Evolutionary conservation across 2,888 invertebrate genomes (phyloP).

Genomic region (Pseudococcus viburni): DNA sequence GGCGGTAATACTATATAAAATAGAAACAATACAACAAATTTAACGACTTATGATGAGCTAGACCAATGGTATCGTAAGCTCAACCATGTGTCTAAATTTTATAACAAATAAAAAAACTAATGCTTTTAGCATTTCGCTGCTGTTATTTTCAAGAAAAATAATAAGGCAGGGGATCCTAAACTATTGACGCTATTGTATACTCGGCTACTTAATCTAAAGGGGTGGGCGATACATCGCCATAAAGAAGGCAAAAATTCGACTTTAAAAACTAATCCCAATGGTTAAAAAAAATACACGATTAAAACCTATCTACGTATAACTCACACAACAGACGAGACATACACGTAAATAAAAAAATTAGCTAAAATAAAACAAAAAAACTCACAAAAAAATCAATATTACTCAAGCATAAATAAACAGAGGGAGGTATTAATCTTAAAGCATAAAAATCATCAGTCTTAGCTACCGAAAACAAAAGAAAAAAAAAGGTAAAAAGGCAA

Average conservation of each 20-base stretch:
- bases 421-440: neutral
- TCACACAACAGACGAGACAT: no score
- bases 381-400: slow-evolving; percentile 40
- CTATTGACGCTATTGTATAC: neutral
- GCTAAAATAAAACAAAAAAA: neutral
- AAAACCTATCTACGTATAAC: neutral
- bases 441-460: slow-evolving; percentile 44
- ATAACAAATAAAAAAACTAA: slow-evolving; percentile 37
- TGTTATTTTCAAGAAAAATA: neutral
- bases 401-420: slow-evolving; percentile 39
- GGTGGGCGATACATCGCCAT: neutral
- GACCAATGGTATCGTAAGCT: slow-evolving; percentile 42
- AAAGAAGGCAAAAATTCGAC: neutral
- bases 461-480: slow-evolving; percentile 22
- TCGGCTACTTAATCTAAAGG: neutral
- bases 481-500: slow-evolving; percentile 39
- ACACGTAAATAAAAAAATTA: no score
- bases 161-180: neutral
- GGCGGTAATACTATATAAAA: neutral
- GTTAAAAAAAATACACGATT: neutral
- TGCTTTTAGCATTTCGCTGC: slow-evolving; percentile 39
- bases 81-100: slow-evolving; percentile 44
- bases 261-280: no score
- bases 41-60: slow-evolving; percentile 48
- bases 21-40: slow-evolving; percentile 50